Conservation (phyloP, 2,113 vertebrate species). For the Forbesichthys agassizii region DNA sequence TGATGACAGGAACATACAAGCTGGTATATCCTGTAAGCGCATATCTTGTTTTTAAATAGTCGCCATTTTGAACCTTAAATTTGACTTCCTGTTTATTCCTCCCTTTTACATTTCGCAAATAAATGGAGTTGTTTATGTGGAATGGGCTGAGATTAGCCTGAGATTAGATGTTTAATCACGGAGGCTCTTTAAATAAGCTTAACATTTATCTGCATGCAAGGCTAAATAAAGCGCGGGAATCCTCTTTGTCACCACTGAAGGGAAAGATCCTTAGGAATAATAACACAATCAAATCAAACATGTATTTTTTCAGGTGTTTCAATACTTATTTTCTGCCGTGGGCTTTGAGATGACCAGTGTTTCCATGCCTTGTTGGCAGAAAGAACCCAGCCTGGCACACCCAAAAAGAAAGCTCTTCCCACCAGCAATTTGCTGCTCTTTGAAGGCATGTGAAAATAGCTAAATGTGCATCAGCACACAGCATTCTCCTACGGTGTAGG, state of each 20-base stretch:
- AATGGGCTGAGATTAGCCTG: constrained; percentile 55
- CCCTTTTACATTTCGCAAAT: constrained; percentile 28
- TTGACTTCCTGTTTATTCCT: constrained; percentile 16
- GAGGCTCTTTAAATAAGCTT: constrained; percentile 59
- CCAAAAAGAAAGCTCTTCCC: constrained; percentile 27
- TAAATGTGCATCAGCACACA: constrained; percentile 43
- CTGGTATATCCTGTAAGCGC: not conserved
- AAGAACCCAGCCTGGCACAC: constrained; percentile 30
- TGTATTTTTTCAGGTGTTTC: constrained; percentile 47
- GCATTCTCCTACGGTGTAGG: not conserved
- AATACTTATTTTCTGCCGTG: constrained; percentile 26
- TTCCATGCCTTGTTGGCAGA: constrained; percentile 9
- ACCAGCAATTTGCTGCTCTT: constrained; percentile 46
- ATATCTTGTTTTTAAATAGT: constrained; percentile 18
- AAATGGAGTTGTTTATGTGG: constrained; percentile 55
- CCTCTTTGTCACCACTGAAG: constrained; percentile 19
- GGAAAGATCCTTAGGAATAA: constrained; percentile 28
- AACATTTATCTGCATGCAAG: constrained; percentile 45
- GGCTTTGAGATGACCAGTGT: constrained; percentile 30
- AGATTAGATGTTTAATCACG: constrained; percentile 55
- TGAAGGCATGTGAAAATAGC: constrained; percentile 52
- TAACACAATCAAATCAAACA: constrained; percentile 35
- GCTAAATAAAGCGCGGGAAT: constrained; percentile 31
- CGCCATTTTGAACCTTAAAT: constrained; percentile 31
- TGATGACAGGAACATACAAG: too few species aligned